These are phyloP conservation scores for Tympanoctomys barrerae DNA, from an alignment of 2,797 vertebrate genomes.

Conservation along the genomic window DNA sequence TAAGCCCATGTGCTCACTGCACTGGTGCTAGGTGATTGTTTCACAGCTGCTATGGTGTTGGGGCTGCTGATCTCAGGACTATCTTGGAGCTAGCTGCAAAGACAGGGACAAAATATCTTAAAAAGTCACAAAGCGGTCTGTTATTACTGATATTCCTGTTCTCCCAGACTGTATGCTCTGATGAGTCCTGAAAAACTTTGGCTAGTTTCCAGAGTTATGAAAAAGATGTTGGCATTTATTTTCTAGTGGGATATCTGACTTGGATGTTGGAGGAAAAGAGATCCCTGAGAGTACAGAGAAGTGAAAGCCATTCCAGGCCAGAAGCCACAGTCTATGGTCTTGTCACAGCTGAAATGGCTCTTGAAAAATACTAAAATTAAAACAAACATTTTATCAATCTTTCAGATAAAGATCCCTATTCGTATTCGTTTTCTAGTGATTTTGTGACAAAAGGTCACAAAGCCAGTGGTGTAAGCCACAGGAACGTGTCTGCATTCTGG, in stretches of 20 bases:
- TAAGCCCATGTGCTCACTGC: background rate
- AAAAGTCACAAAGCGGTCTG: background rate
- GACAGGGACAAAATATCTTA: background rate
- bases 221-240: background rate
- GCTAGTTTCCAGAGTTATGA: background rate
- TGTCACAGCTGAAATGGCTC: background rate
- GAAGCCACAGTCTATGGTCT: background rate
- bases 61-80: background rate
- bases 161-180: no score
- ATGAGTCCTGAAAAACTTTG: background rate
- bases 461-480: background rate
- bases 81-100: background rate
- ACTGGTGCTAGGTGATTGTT: background rate
- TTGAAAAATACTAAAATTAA: background rate
- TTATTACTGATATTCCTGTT: background rate
- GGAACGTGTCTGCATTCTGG: background rate
- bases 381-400: background rate
- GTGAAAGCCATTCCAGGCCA: background rate
- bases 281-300: background rate
- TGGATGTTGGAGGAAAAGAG: background rate
- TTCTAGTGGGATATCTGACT: background rate
- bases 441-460: background rate
- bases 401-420: background rate
- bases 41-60: background rate
- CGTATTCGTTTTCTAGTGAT: background rate